Evolutionary conservation across 2,888 invertebrate species (phyloP), one percentile per base, ranked within the genome.

Genomic region (Ischnura elegans): DNA sequence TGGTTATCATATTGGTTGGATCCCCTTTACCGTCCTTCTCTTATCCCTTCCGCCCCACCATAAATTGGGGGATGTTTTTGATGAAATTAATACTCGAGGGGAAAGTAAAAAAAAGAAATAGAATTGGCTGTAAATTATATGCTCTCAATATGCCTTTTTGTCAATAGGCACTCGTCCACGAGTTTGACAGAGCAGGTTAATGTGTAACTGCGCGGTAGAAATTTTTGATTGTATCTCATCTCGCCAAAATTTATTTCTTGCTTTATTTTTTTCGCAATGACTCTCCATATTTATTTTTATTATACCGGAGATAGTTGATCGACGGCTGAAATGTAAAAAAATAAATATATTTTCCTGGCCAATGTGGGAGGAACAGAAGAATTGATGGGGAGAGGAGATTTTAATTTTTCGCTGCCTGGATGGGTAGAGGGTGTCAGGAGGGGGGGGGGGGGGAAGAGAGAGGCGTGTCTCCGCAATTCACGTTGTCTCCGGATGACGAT

Each of bases 261-360:
- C 51, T 2, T 19, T 29, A 36, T 36, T 76, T 76, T 76, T 76
- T 36, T 61, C n/a, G n/a, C n/a, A 36, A 76, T 76, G 29, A 76
- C 36, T 76, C n/a, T n/a, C n/a, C n/a, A 76, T 76, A 36, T 76
- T 76, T 36, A 29, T 76, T 76, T 76, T 61, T 61, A n/a, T 61
- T 29, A n/a, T 1, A 13, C 76, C 36, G 76, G 76, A 76, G 29
- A 76, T 76, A 16, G 76, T 36, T 76, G 76, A 76, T 76, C 76
- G 76, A 76, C 76, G 36, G 76, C 76, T n/a, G n/a, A n/a, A n/a
- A n/a, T n/a, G n/a, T n/a, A n/a, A n/a, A n/a, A n/a, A n/a, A 76
- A 76, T 76, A 76, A 76, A 76, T 19, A 29, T 36, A 10, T 76
- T 4, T n/a, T n/a, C n/a, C 36, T 8, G 29, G n/a, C 36, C 51